These are phyloP conservation scores for Helicoverpa zea DNA, from an alignment of 1,140 invertebrate species.

Conservation along the genomic window DNA sequence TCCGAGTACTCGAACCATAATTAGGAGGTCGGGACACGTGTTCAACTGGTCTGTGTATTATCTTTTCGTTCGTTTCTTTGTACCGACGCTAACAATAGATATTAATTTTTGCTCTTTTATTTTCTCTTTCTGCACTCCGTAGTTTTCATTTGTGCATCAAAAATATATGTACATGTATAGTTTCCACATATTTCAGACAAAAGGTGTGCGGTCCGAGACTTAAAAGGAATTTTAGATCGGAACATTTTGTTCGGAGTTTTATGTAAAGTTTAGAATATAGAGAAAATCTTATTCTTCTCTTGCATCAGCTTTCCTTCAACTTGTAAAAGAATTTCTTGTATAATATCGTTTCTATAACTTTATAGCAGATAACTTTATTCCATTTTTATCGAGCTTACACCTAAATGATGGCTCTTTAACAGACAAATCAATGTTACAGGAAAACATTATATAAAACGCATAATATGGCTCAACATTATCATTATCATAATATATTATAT, in stretches of 20 bases:
- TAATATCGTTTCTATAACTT: too few species aligned
- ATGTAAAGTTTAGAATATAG: not conserved
- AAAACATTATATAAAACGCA: too few species aligned
- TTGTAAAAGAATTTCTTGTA: not conserved
- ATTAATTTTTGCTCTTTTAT: conserved; percentile 25
- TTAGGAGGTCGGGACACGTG: conserved; percentile 18
- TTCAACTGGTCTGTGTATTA: conserved; percentile 11
- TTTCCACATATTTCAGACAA: not conserved
- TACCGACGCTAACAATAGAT: conserved; percentile 4
- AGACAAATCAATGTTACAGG: too few species aligned
- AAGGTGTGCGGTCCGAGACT: not conserved
- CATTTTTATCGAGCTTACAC: not conserved
- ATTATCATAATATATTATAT: too few species aligned
- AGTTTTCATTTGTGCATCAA: conserved; percentile 29
- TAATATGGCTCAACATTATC: too few species aligned
- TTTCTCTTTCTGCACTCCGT: conserved; percentile 7
- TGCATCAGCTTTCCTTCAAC: not conserved
- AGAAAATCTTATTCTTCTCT: not conserved
- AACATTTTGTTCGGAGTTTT: conserved; percentile 1
- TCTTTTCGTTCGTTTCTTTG: conserved; percentile 17
- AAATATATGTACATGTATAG: not conserved
- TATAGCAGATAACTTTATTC: too few species aligned
- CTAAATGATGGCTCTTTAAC: not conserved
- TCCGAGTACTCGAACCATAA: conserved; percentile 21
- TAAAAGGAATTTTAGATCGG: not conserved